Evolutionary conservation across 1,140 invertebrate species (phyloP).

Genomic region (Orchesella cincta): DNA sequence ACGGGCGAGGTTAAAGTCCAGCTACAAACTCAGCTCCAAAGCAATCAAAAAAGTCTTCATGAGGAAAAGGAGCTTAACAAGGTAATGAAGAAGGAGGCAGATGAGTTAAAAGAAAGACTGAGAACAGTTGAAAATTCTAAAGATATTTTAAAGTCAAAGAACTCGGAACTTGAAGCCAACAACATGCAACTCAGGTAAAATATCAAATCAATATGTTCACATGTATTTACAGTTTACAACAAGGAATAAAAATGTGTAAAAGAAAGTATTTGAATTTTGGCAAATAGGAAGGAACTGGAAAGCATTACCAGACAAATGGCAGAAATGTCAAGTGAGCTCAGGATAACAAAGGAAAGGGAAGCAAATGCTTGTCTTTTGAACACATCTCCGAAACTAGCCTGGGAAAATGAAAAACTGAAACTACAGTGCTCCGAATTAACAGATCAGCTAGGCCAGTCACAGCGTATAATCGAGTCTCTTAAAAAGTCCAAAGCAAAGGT

Average conservation of each 20-base stretch:
- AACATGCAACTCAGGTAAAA: neutral
- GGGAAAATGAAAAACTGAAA: constrained; percentile 5
- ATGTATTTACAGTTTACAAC: no score
- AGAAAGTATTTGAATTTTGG: neutral
- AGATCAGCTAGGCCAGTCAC: neutral
- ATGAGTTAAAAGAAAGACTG: constrained; percentile 18
- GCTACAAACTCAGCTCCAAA: constrained; percentile 31
- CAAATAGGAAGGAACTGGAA: neutral
- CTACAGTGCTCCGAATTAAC: neutral
- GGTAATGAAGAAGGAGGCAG: neutral
- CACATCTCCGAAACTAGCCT: neutral
- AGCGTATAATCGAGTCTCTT: neutral
- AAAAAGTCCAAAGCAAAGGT: constrained; percentile 14
- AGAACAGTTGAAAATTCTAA: constrained; percentile 22
- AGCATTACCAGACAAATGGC: neutral
- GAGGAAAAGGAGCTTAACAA: neutral
- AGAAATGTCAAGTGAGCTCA: neutral
- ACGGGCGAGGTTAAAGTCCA: constrained; percentile 11
- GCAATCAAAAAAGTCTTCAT: constrained; percentile 5
- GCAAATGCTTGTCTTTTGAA: neutral
- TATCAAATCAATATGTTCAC: neutral
- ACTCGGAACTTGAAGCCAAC: neutral
- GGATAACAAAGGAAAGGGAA: neutral
- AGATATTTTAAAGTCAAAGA: neutral
- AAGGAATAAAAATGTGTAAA: neutral